phyloP scores from a whole-genome alignment of 2,797 vertebrate species.

The Cuculus canorus region DNA sequence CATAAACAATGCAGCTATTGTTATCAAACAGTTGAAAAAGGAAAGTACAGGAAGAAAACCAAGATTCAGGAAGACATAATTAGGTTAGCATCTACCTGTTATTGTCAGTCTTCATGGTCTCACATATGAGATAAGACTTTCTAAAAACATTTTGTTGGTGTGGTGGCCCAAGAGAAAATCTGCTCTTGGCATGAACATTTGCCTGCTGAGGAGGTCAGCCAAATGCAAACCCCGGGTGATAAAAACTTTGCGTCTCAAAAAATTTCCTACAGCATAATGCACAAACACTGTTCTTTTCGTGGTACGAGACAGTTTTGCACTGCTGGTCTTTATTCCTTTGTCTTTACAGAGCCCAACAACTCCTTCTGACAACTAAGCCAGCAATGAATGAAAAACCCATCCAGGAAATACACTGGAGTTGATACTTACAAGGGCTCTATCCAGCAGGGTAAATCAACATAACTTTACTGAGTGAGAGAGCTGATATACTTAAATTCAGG shows the following conservation, averaged over 20 bases:
- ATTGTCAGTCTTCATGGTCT: neutral
- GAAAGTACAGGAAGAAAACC: neutral
- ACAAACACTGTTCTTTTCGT: neutral
- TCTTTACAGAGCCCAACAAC: neutral
- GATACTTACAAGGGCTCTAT: neutral
- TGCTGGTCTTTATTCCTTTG: neutral
- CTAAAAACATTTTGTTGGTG: neutral
- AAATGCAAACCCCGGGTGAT: neutral
- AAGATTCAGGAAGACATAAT: slow-evolving; percentile 19
- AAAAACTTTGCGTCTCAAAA: neutral
- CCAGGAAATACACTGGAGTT: neutral
- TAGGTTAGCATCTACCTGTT: neutral
- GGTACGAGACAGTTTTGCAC: neutral
- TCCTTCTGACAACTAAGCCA: neutral
- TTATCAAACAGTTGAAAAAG: neutral
- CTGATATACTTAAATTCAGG: neutral
- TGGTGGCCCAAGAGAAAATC: neutral
- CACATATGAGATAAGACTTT: neutral
- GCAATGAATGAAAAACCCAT: neutral
- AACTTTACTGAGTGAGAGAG: neutral
- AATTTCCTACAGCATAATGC: neutral
- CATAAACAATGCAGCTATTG: neutral
- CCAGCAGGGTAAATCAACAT: neutral
- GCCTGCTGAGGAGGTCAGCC: neutral
- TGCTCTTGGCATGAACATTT: neutral